These are phyloP conservation scores for Plecotus auritus DNA, from an alignment of 2,113 vertebrate genomes.

Conservation along the genomic window DNA sequence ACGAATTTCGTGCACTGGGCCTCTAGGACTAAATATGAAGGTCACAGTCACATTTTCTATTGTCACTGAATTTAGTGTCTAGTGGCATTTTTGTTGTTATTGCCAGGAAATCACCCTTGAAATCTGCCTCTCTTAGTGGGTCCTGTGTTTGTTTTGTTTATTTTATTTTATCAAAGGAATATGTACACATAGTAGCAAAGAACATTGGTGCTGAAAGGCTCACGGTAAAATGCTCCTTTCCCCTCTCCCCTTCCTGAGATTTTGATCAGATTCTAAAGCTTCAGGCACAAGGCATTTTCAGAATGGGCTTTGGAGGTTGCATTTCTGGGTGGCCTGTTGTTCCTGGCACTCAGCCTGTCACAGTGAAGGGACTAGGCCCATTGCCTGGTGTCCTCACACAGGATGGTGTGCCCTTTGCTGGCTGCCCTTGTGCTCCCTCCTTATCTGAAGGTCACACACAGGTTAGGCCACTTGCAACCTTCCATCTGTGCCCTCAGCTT, in stretches of 20 bases:
- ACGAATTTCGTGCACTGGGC: too few relatives aligned
- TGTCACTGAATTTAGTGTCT: not conserved
- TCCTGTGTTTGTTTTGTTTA: not conserved
- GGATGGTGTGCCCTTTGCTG: fast-evolving
- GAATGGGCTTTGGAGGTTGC: not conserved
- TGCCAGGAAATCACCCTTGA: not conserved
- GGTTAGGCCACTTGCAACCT: not conserved
- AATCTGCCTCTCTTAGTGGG: not conserved
- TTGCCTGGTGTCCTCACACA: not conserved
- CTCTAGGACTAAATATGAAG: not conserved
- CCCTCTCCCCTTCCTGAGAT: fast-evolving
- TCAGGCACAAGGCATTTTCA: not conserved
- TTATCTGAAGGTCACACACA: not conserved
- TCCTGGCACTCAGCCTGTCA: not conserved
- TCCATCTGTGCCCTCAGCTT: not conserved
- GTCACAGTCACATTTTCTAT: not conserved
- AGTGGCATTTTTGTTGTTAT: not conserved
- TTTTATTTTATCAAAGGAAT: not conserved
- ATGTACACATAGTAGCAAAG: not conserved
- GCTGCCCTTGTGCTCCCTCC: too few relatives aligned
- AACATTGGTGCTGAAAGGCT: not conserved
- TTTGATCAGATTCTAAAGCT: not conserved
- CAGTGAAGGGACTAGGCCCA: not conserved
- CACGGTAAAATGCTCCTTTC: not conserved
- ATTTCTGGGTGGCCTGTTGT: not conserved